These are phyloP conservation scores for Aspiorhynchus laticeps DNA, from an alignment of 2,113 vertebrate species.

Conservation along the genomic window DNA sequence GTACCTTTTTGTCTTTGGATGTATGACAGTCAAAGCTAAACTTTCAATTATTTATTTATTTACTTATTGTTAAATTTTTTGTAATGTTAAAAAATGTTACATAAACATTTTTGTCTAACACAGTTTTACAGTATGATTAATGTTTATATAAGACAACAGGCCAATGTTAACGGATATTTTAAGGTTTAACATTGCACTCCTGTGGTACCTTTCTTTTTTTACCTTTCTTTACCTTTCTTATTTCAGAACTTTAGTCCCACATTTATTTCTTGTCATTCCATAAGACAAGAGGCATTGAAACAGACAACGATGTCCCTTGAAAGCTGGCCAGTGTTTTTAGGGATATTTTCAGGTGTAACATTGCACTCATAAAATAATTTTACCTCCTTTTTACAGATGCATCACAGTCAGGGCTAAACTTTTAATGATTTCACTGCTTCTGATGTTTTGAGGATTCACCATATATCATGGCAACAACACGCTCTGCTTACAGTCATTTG, in stretches of 20 bases:
- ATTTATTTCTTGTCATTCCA: too few relatives aligned
- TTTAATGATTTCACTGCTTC: not conserved
- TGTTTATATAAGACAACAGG: too few relatives aligned
- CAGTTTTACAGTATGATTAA: too few relatives aligned
- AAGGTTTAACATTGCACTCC: too few relatives aligned
- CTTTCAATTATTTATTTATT: too few relatives aligned
- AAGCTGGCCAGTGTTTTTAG: slow-evolving; percentile 23
- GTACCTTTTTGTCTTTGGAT: too few relatives aligned
- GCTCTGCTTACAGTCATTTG: slow-evolving; percentile 7
- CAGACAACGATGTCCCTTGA: not conserved
- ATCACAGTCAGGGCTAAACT: not conserved
- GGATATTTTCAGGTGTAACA: slow-evolving; percentile 21
- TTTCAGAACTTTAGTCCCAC: not conserved
- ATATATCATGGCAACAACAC: not conserved
- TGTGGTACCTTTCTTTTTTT: not conserved
- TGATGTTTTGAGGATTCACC: not conserved
- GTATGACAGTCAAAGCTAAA: too few relatives aligned
- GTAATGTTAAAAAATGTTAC: too few relatives aligned
- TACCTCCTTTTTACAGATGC: not conserved
- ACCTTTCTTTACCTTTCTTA: too few relatives aligned
- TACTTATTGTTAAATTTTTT: too few relatives aligned
- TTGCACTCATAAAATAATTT: not conserved
- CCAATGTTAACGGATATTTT: too few relatives aligned
- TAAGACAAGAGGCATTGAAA: not conserved
- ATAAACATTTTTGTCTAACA: too few relatives aligned